phyloP scores from a whole-genome alignment of 1,140 invertebrate genomes.

The Ptiloglossa arizonensis region DNA sequence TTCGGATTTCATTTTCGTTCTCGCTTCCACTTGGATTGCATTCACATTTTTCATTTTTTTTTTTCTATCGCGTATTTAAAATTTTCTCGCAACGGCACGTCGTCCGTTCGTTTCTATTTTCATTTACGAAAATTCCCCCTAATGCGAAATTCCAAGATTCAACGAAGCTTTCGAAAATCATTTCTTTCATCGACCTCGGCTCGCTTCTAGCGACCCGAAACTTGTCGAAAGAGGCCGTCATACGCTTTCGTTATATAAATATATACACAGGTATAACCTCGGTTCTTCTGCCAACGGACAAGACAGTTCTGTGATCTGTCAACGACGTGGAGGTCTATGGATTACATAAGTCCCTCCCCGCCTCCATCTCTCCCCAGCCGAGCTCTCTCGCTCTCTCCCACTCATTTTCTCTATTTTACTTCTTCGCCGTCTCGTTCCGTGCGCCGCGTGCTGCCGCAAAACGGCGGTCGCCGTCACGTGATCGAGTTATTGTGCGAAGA shows the following conservation, averaged over 20 bases:
- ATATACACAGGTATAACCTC: slow-evolving; percentile 65
- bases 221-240: slow-evolving; percentile 55
- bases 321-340: slow-evolving; percentile 71
- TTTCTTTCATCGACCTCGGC: background rate
- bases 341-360: slow-evolving; percentile 71
- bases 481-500: slow-evolving; percentile 70
- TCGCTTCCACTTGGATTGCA: too few relatives aligned
- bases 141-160: background rate
- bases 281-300: slow-evolving; percentile 63
- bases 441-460: slow-evolving; percentile 23
- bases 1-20: too few relatives aligned
- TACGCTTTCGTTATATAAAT: slow-evolving; percentile 64
- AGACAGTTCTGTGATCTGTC: slow-evolving; percentile 74
- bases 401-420: background rate
- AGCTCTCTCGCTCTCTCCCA: slow-evolving; percentile 12
- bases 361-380: too few relatives aligned
- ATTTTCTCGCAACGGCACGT: too few relatives aligned
- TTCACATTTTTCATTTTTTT: too few relatives aligned
- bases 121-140: too few relatives aligned
- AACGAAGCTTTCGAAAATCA: background rate
- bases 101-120: too few relatives aligned
- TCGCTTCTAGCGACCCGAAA: background rate
- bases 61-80: too few relatives aligned
- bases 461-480: slow-evolving; percentile 39
- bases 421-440: background rate